A percentile compares a stretch with the other conserved stretches of the same genome.
These are phyloP conservation scores for Parnassius smintheus DNA, from an alignment of 2,888 invertebrate species.

Conservation along the genomic window DNA sequence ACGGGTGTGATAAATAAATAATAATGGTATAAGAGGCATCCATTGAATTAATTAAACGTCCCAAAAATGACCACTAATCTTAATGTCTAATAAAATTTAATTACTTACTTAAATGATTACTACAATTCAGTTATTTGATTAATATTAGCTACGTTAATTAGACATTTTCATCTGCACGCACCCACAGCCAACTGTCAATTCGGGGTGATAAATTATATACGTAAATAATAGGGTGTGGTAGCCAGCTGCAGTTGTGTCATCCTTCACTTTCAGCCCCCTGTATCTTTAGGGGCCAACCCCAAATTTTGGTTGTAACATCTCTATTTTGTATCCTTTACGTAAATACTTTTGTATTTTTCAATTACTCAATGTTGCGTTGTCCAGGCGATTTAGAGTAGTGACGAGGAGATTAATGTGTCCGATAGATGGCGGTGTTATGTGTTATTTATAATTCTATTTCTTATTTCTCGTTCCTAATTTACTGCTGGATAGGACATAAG, in stretches of 20 bases:
- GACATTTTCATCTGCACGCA: constrained; percentile 1
- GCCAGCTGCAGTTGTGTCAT: constrained; percentile 22
- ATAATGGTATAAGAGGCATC: too few species aligned
- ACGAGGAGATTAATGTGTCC: too few species aligned
- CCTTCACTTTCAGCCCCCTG: constrained; percentile 11
- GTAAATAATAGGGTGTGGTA: constrained; percentile 20
- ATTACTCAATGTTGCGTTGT: not conserved
- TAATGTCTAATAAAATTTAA: too few species aligned
- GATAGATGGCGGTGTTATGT: too few species aligned
- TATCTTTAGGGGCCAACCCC: not conserved
- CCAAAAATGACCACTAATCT: too few species aligned
- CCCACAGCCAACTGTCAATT: constrained; percentile 17
- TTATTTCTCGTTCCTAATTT: too few species aligned
- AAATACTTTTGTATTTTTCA: not conserved
- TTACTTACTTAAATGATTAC: too few species aligned
- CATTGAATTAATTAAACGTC: too few species aligned
- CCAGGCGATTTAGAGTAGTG: too few species aligned
- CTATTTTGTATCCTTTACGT: not conserved
- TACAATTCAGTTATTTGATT: not conserved
- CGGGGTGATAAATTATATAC: constrained; percentile 20
- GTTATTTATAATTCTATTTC: too few species aligned
- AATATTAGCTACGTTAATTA: not conserved
- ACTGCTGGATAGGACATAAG: too few species aligned
- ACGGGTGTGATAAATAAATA: too few species aligned
- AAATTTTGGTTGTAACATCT: not conserved